These are phyloP conservation scores for Sphyrna mokarran DNA, from an alignment of 2,113 vertebrate genomes.

Conservation along the genomic window DNA sequence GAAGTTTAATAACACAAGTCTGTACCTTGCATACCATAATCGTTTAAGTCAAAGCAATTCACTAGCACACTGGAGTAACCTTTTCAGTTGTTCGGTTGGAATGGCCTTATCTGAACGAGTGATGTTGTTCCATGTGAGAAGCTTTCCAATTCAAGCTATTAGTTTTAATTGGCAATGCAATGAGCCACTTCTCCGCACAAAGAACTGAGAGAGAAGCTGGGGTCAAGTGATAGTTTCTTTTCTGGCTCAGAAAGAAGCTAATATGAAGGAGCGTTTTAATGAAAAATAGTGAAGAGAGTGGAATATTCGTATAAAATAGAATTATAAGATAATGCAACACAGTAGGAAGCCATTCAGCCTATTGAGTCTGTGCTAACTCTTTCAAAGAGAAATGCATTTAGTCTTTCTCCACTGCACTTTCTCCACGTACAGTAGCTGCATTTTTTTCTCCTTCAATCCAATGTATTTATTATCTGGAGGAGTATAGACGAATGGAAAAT, in stretches of 20 bases:
- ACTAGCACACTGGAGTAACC: not conserved
- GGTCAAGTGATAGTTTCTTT: not conserved
- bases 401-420: not conserved
- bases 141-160: not conserved
- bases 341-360: not conserved
- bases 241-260: not conserved
- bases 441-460: not conserved
- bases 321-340: not conserved
- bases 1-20: not conserved
- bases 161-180: not conserved
- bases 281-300: not conserved
- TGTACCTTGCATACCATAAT: not conserved
- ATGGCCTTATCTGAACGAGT: not conserved
- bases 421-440: not conserved
- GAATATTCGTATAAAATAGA: not conserved
- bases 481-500: not conserved
- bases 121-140: not conserved
- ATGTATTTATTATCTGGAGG: not conserved
- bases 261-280: not conserved
- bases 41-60: not conserved
- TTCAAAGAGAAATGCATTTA: not conserved
- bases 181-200: not conserved
- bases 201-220: not conserved
- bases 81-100: not conserved
- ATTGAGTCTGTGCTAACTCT: not conserved